Conservation (phyloP, 2,113 vertebrate genomes). For the Corydoras maculifer region DNA sequence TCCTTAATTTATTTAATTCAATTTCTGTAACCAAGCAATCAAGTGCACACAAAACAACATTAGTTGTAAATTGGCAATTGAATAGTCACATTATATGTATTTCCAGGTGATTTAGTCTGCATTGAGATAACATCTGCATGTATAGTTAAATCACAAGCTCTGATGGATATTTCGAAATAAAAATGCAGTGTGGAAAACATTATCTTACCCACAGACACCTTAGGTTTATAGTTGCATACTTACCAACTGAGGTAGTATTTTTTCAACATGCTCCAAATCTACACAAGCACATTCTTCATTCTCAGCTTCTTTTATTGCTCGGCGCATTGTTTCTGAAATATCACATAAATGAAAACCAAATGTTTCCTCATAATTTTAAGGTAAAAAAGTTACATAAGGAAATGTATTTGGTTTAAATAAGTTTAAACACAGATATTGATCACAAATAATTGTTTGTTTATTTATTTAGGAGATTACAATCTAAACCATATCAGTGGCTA, state of each 20-base stretch:
- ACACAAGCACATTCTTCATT: constrained; percentile 60
- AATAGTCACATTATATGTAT: no score
- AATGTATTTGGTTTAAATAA: neutral
- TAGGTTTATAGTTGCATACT: constrained; percentile 15
- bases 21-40: no score
- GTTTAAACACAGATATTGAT: neutral
- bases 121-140: no score
- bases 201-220: neutral
- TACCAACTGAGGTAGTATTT: constrained; percentile 70
- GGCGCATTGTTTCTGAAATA: constrained; percentile 60
- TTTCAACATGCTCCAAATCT: constrained; percentile 71
- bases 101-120: no score
- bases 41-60: no score
- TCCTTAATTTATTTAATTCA: no score
- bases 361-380: neutral
- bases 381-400: neutral
- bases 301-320: constrained; percentile 65
- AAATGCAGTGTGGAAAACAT: neutral
- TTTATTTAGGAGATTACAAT: no score
- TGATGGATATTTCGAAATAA: neutral
- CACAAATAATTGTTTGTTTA: no score
- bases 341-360: no score
- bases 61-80: no score
- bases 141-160: no score
- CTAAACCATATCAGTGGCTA: no score